Evolutionary conservation across 1,140 invertebrate species (phyloP).

Genomic region (Octopus bimaculoides): DNA sequence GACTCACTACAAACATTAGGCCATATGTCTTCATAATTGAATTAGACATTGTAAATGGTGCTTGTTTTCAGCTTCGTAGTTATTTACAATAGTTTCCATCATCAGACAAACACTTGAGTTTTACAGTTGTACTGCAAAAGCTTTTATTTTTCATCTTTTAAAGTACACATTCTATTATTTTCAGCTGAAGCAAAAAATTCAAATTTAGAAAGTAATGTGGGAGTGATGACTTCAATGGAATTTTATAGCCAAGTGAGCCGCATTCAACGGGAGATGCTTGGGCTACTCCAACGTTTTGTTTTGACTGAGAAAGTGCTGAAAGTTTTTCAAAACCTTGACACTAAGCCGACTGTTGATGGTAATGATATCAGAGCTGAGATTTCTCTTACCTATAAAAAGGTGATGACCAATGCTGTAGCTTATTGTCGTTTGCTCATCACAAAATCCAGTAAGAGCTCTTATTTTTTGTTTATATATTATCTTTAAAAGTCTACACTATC

Average conservation of each 20-base stretch:
- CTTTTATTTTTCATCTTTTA: too few relatives aligned
- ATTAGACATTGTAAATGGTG: too few relatives aligned
- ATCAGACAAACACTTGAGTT: too few relatives aligned
- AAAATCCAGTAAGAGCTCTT: constrained; percentile 34
- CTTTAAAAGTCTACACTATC: neutral
- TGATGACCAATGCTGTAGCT: constrained; percentile 47
- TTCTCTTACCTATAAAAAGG: constrained; percentile 41
- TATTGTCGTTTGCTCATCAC: constrained; percentile 49
- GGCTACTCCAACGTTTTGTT: constrained; percentile 69
- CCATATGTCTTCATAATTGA: too few relatives aligned
- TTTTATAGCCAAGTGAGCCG: constrained; percentile 47
- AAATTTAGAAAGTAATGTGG: constrained; percentile 34
- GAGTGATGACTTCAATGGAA: constrained; percentile 48
- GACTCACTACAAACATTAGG: too few relatives aligned
- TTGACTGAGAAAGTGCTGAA: constrained; percentile 48
- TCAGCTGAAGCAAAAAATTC: constrained; percentile 28
- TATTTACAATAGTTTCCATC: too few relatives aligned
- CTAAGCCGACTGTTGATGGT: constrained; percentile 29
- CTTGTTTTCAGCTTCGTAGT: too few relatives aligned
- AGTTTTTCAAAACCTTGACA: constrained; percentile 51
- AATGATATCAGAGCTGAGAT: constrained; percentile 37
- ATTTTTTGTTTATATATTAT: neutral
- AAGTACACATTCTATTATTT: neutral
- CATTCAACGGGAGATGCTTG: constrained; percentile 66
- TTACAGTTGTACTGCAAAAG: too few relatives aligned